A percentile compares a stretch with the other conserved stretches of the same genome.
Conservation (phyloP, 2,888 invertebrate species). For the Agonopterix arenella region DNA sequence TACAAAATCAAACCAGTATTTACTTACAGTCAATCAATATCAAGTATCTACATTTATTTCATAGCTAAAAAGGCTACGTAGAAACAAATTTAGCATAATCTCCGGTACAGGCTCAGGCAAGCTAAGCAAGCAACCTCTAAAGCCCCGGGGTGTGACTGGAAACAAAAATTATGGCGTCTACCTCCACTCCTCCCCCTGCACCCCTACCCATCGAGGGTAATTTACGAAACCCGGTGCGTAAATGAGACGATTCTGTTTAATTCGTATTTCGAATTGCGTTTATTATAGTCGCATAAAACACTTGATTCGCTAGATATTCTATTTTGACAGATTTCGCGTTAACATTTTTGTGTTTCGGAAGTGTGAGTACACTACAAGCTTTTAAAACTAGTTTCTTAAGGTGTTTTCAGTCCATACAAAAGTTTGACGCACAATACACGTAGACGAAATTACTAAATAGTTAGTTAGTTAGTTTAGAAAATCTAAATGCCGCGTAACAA, state of each 20-base stretch:
- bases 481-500: no score
- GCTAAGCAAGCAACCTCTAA: slow-evolving; percentile 14
- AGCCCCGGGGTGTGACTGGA: slow-evolving; percentile 32
- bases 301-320: not conserved
- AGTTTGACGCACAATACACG: no score
- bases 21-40: no score
- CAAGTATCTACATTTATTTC: no score
- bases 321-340: not conserved
- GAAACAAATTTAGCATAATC: no score
- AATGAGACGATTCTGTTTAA: slow-evolving; percentile 30
- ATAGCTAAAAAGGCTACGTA: no score
- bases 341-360: not conserved
- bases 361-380: no score
- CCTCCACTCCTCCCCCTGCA: slow-evolving; percentile 16
- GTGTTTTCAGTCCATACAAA: no score
- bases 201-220: slow-evolving; percentile 20
- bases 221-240: slow-evolving; percentile 30
- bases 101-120: slow-evolving; percentile 9
- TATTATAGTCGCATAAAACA: not conserved
- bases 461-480: no score
- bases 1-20: no score
- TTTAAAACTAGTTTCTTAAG: no score
- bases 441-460: no score
- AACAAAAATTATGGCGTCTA: slow-evolving; percentile 37
- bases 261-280: slow-evolving; percentile 4